Evolutionary conservation across 1,140 invertebrate genomes (phyloP).

Genomic region (Bombus affinis): DNA sequence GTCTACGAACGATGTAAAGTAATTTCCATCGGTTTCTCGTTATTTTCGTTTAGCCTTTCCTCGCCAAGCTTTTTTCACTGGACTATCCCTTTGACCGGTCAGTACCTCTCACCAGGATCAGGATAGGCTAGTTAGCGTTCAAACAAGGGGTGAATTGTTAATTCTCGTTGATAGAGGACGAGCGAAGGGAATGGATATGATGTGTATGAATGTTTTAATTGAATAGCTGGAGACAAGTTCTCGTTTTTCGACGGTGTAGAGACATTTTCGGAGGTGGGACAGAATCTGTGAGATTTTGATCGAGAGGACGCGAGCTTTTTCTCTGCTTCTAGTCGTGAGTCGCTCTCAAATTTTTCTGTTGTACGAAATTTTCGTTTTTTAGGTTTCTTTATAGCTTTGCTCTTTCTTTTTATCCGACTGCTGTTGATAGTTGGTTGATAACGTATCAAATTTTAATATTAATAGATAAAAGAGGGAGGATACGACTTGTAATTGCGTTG

Average conservation of each 20-base stretch:
- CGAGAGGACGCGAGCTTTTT: no score
- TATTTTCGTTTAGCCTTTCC: slow-evolving; percentile 16
- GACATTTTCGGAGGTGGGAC: neutral
- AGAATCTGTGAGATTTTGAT: neutral
- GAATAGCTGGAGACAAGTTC: neutral
- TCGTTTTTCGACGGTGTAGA: neutral
- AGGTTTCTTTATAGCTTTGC: no score
- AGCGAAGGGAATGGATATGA: neutral
- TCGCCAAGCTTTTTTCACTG: neutral
- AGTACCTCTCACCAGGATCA: neutral
- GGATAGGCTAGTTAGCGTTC: neutral
- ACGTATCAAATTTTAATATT: no score
- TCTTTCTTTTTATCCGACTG: no score
- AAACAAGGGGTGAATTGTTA: slow-evolving; percentile 8
- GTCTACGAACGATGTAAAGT: slow-evolving; percentile 28
- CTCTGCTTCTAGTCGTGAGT: no score
- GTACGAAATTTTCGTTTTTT: no score
- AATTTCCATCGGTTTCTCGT: slow-evolving; percentile 38
- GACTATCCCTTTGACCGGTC: neutral
- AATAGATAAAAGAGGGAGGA: no score
- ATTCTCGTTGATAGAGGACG: neutral
- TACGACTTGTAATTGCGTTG: no score
- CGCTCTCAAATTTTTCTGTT: no score
- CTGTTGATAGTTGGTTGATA: no score
- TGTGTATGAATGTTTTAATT: neutral